Evolutionary conservation across 2,113 vertebrate genomes (phyloP).

Genomic region (Oryzias javanicus): DNA sequence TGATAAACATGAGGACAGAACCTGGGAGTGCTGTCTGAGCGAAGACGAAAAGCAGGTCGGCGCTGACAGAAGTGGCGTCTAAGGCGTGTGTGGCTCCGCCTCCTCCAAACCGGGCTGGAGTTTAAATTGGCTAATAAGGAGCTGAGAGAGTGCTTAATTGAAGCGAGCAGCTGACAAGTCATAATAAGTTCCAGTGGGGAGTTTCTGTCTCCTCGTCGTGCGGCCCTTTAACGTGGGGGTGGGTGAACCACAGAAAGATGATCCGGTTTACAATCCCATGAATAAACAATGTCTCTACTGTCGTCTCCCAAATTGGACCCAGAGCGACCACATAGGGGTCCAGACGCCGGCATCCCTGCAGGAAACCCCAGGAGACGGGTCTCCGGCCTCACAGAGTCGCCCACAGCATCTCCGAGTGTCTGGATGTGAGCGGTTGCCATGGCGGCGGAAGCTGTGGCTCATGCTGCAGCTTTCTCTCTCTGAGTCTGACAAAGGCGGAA

Average conservation of each 20-base stretch:
- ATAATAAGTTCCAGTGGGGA: slow-evolving; percentile 10
- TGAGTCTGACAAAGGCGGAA: too few species aligned
- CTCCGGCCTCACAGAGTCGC: slow-evolving; percentile 38
- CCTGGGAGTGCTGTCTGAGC: background rate
- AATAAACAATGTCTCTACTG: background rate
- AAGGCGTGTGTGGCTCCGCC: slow-evolving; percentile 48
- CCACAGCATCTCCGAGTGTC: slow-evolving; percentile 1
- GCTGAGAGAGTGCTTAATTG: slow-evolving; percentile 37
- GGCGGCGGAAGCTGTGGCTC: slow-evolving; percentile 1
- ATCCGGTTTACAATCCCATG: background rate
- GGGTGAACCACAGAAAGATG: background rate
- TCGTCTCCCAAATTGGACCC: slow-evolving; percentile 35
- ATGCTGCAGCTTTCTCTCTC: background rate
- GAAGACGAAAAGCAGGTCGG: too few species aligned
- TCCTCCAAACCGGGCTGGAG: slow-evolving; percentile 25
- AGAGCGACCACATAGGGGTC: slow-evolving; percentile 34
- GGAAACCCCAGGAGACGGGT: slow-evolving; percentile 36
- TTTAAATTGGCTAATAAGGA: slow-evolving; percentile 29
- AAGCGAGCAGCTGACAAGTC: slow-evolving; percentile 34
- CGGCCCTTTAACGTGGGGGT: background rate
- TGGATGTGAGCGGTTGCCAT: slow-evolving; percentile 14
- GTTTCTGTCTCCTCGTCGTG: slow-evolving; percentile 15
- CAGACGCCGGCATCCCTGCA: slow-evolving; percentile 26
- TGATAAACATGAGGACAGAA: background rate
- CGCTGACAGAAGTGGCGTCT: slow-evolving; percentile 29